Evolutionary conservation across 2,113 vertebrate genomes (phyloP), one percentile per base, ranked within the genome.

Genomic region (Apodemus speciosus): DNA sequence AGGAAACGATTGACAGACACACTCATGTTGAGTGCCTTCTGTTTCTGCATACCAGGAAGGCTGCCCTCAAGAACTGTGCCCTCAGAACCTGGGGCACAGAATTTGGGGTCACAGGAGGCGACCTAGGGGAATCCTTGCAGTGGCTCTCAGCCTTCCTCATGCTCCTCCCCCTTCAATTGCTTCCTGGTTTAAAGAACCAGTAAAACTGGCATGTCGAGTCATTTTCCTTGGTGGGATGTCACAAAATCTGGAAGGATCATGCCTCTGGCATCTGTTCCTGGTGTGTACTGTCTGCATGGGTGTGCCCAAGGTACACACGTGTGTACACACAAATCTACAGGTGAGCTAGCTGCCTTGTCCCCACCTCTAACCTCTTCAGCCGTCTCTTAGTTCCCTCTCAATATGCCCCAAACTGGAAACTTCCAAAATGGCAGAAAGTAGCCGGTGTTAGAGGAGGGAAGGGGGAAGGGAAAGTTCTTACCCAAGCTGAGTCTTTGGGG

Each of bases 111-210:
- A 71, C 40, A 6, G 43, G 43, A 46, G 3, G 43, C 6, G 43
- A 46, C 43, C 43, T 46, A 46, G 43, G 6, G 6, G 43, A 46
- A 46, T 46, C 43, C 6, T 46, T 46, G 43, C 43, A 46, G 43
- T 46, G 43, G 43, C 43, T 46, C 43, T 46, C 43, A 46, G 43
- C 6, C 43, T 46, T 46, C 43, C 43, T 46, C 3, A 46, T 46
- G 43, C 6, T 9, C 60, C n/a, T 92, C 81, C 68, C 68, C 38
- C n/a, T 16, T 35, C 32, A 38, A 20, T 32, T 43, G 38, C 7
- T 30, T 35, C 72, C 75, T 77, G 76, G 32, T 14, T 93, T 77
- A 85, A 66, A 72, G 80, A 81, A 56, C n/a, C 38, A 86, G 94
- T 30, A 46, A 18, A 58, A 21, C 18, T 18, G 43, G 38, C 1